phyloP scores from a whole-genome alignment of 2,888 invertebrate genomes.

The Pachliopta kotzebuea region DNA sequence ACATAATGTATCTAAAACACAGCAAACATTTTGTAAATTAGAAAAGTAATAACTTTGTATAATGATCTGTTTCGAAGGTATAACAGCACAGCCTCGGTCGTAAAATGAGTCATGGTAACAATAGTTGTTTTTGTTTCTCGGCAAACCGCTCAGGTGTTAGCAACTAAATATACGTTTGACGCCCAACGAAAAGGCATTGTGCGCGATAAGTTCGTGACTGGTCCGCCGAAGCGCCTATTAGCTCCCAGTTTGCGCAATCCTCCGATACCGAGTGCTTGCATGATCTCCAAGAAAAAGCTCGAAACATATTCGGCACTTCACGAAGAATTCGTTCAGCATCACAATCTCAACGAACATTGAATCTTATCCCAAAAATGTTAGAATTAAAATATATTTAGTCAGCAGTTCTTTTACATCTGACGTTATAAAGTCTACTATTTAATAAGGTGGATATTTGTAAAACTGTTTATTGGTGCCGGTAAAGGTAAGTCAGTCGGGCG shows the following conservation, averaged over 20 bases:
- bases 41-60: neutral
- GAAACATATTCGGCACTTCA: constrained; percentile 36
- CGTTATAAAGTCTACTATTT: constrained; percentile 3
- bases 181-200: constrained; percentile 30
- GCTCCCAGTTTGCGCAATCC: constrained; percentile 41
- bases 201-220: constrained; percentile 39
- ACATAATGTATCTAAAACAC: too few relatives aligned
- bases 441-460: constrained; percentile 17
- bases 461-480: neutral
- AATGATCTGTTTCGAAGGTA: constrained; percentile 15
- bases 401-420: neutral
- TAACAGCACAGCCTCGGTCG: constrained; percentile 9
- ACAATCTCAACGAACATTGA: neutral
- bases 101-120: constrained; percentile 21
- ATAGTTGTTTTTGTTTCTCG: constrained; percentile 25
- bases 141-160: constrained; percentile 26
- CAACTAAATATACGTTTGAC: constrained; percentile 28
- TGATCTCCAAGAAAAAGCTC: constrained; percentile 35
- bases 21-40: neutral
- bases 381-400: neutral
- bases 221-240: constrained; percentile 34
- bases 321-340: constrained; percentile 17
- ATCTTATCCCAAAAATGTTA: neutral
- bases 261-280: constrained; percentile 30
- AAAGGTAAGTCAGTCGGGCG: constrained; percentile 19